Evolutionary conservation across 2,113 vertebrate genomes (phyloP).

Genomic region (Oreochromis aureus): DNA sequence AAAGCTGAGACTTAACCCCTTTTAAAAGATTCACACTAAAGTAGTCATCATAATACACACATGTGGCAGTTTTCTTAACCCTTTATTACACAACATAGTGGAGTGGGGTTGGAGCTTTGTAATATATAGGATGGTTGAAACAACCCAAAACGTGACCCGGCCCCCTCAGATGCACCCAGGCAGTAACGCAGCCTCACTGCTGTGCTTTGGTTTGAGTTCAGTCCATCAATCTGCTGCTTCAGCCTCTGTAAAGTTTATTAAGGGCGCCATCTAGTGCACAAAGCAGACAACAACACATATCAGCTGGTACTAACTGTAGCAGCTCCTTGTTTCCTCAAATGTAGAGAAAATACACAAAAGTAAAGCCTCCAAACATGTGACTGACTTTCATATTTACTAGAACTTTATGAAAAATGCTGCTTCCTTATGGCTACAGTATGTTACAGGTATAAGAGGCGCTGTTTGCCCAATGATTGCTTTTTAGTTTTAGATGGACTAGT

Average conservation of each 20-base stretch:
- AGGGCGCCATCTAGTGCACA: conserved; percentile 42
- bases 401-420: background rate
- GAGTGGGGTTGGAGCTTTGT: background rate
- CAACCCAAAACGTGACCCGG: background rate
- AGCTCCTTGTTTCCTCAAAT: background rate
- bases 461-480: background rate
- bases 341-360: background rate
- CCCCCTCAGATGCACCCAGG: background rate
- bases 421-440: background rate
- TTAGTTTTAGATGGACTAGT: background rate
- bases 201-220: background rate
- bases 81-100: background rate
- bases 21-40: background rate
- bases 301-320: background rate
- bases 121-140: background rate
- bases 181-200: background rate
- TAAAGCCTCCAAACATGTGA: background rate
- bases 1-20: background rate
- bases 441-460: background rate
- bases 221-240: background rate
- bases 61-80: background rate
- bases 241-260: background rate
- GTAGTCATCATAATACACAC: background rate
- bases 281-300: background rate
- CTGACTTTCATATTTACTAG: background rate